phyloP scores from a whole-genome alignment of 1,140 invertebrate genomes.

The Ostrea denselamellosa region DNA sequence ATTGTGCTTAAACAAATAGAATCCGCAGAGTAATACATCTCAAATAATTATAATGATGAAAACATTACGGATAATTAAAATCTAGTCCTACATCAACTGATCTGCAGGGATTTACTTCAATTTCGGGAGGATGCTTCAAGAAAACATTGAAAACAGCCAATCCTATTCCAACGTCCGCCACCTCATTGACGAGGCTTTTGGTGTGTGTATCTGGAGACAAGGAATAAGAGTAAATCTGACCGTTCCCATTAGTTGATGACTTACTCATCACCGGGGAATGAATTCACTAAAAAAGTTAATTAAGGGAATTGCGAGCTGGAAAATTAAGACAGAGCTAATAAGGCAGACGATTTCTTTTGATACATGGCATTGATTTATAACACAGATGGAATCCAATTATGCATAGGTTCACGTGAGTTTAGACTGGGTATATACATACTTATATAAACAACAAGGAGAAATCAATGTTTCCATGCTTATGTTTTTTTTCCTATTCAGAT shows the following conservation, averaged over 20 bases:
- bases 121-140: neutral
- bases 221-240: neutral
- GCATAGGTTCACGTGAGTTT: neutral
- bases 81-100: no score
- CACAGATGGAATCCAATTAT: neutral
- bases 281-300: slow-evolving; percentile 30
- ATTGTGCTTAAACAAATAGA: no score
- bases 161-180: neutral
- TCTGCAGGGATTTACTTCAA: neutral
- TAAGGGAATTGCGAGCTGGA: neutral
- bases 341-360: slow-evolving; percentile 19
- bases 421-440: neutral
- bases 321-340: slow-evolving; percentile 32
- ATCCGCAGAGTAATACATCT: no score
- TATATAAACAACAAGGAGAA: neutral
- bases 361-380: slow-evolving; percentile 14
- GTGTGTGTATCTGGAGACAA: neutral
- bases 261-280: neutral
- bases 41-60: no score
- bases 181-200: neutral
- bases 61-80: no score
- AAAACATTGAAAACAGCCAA: neutral
- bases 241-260: slow-evolving; percentile 11
- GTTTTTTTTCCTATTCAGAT: neutral
- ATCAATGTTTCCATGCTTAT: slow-evolving; percentile 1